Percentiles rank a stretch among this genome's conserved stretches.
Evolutionary conservation across 2,888 invertebrate genomes (phyloP).

Genomic region (Apodemia hepburni): DNA sequence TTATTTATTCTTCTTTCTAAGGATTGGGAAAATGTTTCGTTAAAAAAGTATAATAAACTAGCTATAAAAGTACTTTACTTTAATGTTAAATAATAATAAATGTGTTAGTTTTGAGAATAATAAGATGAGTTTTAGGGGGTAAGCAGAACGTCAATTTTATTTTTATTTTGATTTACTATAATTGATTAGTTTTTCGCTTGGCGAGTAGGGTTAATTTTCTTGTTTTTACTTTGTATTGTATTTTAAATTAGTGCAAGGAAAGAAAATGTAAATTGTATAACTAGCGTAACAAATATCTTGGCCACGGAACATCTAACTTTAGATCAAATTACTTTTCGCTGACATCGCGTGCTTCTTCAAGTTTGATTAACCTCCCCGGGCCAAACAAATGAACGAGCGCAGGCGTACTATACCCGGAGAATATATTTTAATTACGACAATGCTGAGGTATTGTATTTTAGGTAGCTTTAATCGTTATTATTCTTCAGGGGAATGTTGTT

Average conservation of each 20-base stretch:
- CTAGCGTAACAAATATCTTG: constrained; percentile 60
- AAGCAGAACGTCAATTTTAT: too few species aligned
- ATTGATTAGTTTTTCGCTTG: background rate
- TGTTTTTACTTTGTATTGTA: background rate
- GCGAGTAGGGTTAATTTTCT: too few species aligned
- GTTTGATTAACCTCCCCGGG: constrained; percentile 62
- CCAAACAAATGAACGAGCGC: constrained; percentile 46
- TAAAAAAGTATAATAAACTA: too few species aligned
- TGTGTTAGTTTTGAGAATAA: too few species aligned
- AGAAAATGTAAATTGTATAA: constrained; percentile 62
- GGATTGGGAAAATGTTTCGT: too few species aligned
- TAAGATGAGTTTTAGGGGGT: too few species aligned
- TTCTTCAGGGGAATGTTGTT: background rate
- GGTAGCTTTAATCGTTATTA: background rate
- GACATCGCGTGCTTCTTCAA: constrained; percentile 50
- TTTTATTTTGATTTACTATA: too few species aligned
- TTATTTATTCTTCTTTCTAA: too few species aligned
- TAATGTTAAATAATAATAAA: too few species aligned
- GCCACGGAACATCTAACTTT: constrained; percentile 56
- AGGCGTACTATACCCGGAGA: constrained; percentile 27
- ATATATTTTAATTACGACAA: constrained; percentile 24
- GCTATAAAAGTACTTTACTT: too few species aligned
- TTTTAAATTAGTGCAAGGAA: constrained; percentile 31
- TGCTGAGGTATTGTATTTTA: constrained; percentile 7
- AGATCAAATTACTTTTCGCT: constrained; percentile 66